These are phyloP conservation scores for Pollimyrus isidori DNA, from an alignment of 2,113 vertebrate genomes.

Conservation along the genomic window DNA sequence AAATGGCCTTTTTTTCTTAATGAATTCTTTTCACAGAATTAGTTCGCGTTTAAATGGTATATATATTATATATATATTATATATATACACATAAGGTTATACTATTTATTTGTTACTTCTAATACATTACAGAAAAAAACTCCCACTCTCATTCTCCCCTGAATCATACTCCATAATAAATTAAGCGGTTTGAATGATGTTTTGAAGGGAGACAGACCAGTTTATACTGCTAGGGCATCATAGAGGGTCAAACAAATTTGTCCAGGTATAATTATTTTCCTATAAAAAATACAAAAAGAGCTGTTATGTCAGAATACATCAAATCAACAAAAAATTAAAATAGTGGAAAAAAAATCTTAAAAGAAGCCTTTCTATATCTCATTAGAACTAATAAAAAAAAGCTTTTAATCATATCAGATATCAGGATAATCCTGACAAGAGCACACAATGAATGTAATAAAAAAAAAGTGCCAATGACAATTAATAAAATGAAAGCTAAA, in stretches of 20 bases:
- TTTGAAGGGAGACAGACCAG: neutral
- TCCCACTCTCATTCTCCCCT: neutral
- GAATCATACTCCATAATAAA: constrained; percentile 21
- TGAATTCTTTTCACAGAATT: constrained; percentile 15
- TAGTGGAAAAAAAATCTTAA: neutral
- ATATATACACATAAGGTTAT: neutral
- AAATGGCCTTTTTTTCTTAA: constrained; percentile 4
- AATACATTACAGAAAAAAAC: constrained; percentile 11
- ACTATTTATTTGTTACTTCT: neutral
- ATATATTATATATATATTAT: neutral
- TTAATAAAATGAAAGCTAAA: constrained; percentile 15
- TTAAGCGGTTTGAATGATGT: constrained; percentile 1
- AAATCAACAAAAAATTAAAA: neutral
- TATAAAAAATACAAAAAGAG: constrained; percentile 25
- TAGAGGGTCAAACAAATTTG: neutral
- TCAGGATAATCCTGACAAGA: constrained; percentile 16
- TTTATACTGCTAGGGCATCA: neutral
- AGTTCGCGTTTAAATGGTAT: constrained; percentile 8
- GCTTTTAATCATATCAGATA: constrained; percentile 5
- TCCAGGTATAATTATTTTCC: constrained; percentile 19
- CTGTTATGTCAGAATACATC: neutral
- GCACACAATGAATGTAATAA: constrained; percentile 15
- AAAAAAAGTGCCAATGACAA: constrained; percentile 24
- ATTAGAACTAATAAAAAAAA: constrained; percentile 16
- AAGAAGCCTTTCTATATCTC: constrained; percentile 17